Evolutionary conservation across 2,113 vertebrate genomes (phyloP).

Genomic region (Ovis canadensis): DNA sequence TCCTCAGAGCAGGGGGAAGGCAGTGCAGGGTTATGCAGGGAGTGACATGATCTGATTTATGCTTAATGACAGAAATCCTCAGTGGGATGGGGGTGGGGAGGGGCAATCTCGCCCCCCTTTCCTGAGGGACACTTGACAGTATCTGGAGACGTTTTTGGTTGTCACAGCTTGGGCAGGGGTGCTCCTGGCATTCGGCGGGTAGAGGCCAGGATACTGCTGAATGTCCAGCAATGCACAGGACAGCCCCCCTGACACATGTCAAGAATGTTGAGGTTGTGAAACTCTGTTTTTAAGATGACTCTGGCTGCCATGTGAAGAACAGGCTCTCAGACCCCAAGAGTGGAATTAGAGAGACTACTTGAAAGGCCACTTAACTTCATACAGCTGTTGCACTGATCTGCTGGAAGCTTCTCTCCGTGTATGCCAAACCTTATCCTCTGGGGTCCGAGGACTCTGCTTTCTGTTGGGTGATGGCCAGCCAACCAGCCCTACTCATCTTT

Average conservation of each 20-base stretch:
- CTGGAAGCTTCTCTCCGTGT: background rate
- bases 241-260: background rate
- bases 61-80: background rate
- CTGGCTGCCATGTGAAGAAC: background rate
- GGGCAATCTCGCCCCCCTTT: background rate
- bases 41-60: background rate
- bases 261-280: background rate
- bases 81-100: background rate
- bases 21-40: background rate
- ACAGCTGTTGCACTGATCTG: background rate
- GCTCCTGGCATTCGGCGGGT: background rate
- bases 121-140: background rate
- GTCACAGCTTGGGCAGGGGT: background rate
- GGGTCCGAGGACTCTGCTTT: background rate
- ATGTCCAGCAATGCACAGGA: accelerated
- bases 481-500: background rate
- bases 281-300: background rate
- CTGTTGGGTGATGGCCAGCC: background rate
- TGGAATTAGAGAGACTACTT: background rate
- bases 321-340: background rate
- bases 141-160: background rate
- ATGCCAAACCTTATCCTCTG: background rate
- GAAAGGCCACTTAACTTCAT: background rate
- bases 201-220: background rate
- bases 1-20: background rate